Evolutionary conservation across 2,888 invertebrate genomes (phyloP).

Genomic region (Drosophila putrida): DNA sequence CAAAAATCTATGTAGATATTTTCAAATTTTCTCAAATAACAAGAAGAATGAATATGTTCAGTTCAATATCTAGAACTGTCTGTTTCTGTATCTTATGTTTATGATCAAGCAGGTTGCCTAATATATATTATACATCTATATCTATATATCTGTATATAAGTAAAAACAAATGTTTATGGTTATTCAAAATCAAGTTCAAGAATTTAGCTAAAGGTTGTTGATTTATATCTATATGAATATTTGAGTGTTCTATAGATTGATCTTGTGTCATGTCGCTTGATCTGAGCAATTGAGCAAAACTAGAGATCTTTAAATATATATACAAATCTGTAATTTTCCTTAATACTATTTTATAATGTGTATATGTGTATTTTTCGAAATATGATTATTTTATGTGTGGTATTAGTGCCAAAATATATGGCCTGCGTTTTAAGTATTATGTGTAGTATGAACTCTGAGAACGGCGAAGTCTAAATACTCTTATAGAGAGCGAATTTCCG

Average conservation of each 20-base stretch:
- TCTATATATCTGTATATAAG: conserved; percentile 11
- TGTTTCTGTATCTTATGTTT: conserved; percentile 39
- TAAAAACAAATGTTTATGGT: conserved; percentile 41
- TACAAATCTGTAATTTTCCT: conserved; percentile 11
- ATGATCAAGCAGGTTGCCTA: conserved; percentile 51
- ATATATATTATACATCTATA: conserved; percentile 15
- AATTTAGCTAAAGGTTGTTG: conserved; percentile 35
- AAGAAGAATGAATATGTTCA: conserved; percentile 52
- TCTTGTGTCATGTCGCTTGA: conserved; percentile 7
- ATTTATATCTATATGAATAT: not conserved
- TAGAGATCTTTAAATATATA: conserved; percentile 1
- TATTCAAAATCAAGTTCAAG: conserved; percentile 76
- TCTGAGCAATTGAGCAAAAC: conserved; percentile 14
- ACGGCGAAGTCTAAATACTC: not conserved
- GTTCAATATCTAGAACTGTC: conserved; percentile 48
- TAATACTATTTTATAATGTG: conserved; percentile 12
- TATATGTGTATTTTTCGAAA: conserved; percentile 6
- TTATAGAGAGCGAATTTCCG: not conserved
- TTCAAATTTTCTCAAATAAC: conserved; percentile 52
- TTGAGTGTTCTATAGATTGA: conserved; percentile 11
- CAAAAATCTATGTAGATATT: conserved; percentile 65
- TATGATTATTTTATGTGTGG: conserved; percentile 46
- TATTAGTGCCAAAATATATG: conserved; percentile 65
- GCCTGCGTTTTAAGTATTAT: conserved; percentile 31
- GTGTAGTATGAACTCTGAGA: not conserved